Evolutionary conservation across 2,888 invertebrate genomes (phyloP).

Genomic region (Patella pellucida): DNA sequence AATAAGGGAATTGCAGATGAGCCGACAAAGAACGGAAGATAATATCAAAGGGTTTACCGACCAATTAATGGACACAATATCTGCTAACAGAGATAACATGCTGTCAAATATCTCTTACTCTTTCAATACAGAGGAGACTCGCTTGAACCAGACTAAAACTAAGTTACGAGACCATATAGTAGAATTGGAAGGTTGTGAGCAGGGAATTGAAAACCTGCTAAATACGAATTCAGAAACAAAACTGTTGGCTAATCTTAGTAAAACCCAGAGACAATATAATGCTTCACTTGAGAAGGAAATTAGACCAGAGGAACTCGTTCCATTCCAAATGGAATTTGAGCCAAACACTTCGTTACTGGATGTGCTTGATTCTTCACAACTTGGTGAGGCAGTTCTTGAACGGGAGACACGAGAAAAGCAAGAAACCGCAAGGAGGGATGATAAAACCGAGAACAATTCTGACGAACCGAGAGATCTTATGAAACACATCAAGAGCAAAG

Average conservation of each 20-base stretch:
- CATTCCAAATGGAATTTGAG: not conserved
- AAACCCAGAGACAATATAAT: not conserved
- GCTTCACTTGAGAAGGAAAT: not conserved
- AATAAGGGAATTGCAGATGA: not conserved
- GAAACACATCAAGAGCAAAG: not conserved
- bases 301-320: not conserved
- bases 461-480: not conserved
- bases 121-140: not conserved
- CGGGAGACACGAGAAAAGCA: not conserved
- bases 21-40: not conserved
- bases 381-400: not conserved
- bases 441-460: not conserved
- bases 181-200: not conserved
- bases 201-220: not conserved
- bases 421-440: too few species aligned
- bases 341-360: constrained; percentile 10
- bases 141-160: not conserved
- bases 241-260: not conserved
- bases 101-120: not conserved
- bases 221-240: not conserved
- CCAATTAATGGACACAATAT: not conserved
- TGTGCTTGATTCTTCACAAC: not conserved
- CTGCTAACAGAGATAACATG: constrained; percentile 1
- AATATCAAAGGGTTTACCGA: not conserved
- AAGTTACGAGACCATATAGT: not conserved